Base-by-base conservation (phyloP, 2,888 invertebrate species). In the Polyommatus iphigenia region DNA sequence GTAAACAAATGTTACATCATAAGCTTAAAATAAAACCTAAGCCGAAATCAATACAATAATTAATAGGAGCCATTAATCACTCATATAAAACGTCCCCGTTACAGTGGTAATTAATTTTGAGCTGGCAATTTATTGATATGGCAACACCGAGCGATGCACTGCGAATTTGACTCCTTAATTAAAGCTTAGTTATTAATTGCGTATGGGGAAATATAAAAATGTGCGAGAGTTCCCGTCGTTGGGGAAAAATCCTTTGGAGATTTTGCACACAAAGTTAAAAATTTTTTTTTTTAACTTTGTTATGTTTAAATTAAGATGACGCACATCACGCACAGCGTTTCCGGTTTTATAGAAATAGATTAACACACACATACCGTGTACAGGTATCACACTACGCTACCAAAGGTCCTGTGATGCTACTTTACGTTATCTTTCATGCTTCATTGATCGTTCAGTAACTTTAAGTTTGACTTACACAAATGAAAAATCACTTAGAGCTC, bases 141-240 rank as follows among this genome's bases (percentile, higher is more conserved):
- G 54, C 73, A 41, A 59, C 50, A 71, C 54, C 71, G 59, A 82
- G 85, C 54, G 18, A 18, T 75, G 85, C 85, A 85, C 84, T 85
- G 83, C 85, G 88, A 89, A 89, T 88, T 88, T 87, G 84, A 88
- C 86, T 86, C 82, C 84, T 84, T 88, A 89, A 90, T 88, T 88
- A 75, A 84, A 87, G 85, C 83, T 82, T 80, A 83, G 84, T 82
- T 82, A 85, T 85, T 86, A 87, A 87, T 88, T 86, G 85, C 84
- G 82, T 76, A 15, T 24, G 77, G 73, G 71, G 78, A 76, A 77
- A 73, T 73, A 76, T 75, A 18, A 71, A 72, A 71, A 54, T 73
- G n/a, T 62, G 59, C n/a, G 46, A 78, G 67, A 67, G 67, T 15
- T 67, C 67, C 67, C 15, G 13, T 29, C 15, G 67, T 15, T 32